Evolutionary conservation across 2,888 invertebrate species (phyloP), one percentile per base, ranked within the genome.

Genomic region (Aproaerema taeniolella): DNA sequence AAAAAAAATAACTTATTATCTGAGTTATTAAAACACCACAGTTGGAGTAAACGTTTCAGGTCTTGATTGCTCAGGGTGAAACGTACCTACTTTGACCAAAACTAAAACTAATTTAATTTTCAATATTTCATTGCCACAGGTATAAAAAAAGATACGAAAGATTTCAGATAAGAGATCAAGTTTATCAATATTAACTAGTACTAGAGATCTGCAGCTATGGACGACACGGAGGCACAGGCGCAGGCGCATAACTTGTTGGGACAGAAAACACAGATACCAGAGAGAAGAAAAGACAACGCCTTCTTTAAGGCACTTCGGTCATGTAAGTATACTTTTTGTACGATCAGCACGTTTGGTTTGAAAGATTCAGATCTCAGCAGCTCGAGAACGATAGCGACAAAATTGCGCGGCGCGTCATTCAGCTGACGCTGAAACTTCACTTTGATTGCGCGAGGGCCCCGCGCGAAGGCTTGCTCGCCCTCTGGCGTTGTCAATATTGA

Each of bases 191-290:
- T n/a, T 5, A 26, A 26, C n/a, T 2, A 34, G n/a, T 9, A 9
- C 9, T 7, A 34, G 5, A 2, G 4, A 25, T 33, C 20, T 7
- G 12, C 12, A 17, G 20, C 14, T 1, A 39, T 43, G 39, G 43
- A 43, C 73, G 76, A 75, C 10, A 66, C 65, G 11, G 77, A 79
- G 11, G 61, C 57, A 2, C 69, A 57, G 25, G 68, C 74, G 28
- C 85, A 85, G 36, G 85, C 85, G 33, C 82, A 72, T 38, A 80
- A 79, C 39, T 59, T 86, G 11, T 67, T 86, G 1, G 85, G 81
- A 1, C 78, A 79, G 52, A 77, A 74, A 46, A 62, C 70, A 1
- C 53, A 42, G 24, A 45, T 38, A 0, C 57, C 58, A 10, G 9
- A 6, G 3, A 55, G 46, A 41, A 63, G 55, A 37, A 59, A 62